Base-by-base conservation (phyloP, 2,888 invertebrate genomes). In the Acheta domesticus region DNA sequence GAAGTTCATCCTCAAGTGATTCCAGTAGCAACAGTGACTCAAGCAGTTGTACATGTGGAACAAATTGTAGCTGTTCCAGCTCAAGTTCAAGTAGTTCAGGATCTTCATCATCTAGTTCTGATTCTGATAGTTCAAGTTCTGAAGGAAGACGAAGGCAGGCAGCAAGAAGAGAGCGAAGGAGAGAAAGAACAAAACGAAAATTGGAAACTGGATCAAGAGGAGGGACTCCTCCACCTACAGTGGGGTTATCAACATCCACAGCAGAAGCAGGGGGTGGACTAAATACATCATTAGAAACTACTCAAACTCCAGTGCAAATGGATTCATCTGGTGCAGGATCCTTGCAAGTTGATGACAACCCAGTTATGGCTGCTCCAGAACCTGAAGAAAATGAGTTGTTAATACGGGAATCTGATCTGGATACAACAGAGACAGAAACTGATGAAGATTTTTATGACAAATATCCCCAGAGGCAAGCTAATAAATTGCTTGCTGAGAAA, bases 361-460 rank as follows among this genome's bases (percentile, higher is more conserved):
- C 19, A 86, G 86, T 84, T 84, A 87, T 84, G 84, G 80, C 49
- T 75, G 78, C 21, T 78, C 75, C 19, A 21, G 74, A 76, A 80
- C 77, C 48, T 77, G 88, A 89, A 83, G 88, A 89, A 83, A 85
- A 87, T 0, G 92, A 93, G 83, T 89, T 91, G 1, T 88, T 91
- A 1, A 91, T 95, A 81, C 89, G 91, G 62, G 96, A 96, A 87
- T 93, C 94, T 0, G 96, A 96, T 87, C 89, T 96, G 78, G 95
- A 95, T 83, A 96, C 96, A 0, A 92, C 93, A 20, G 93, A 95
- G 86, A 93, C 94, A 77, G 94, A 94, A 82, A 95, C 95, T 0
- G 95, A 95, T 86, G 95, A 95, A 87, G 95, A 95, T 83, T 95
- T 95, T 86, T 96, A 95, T 85, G 95, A 96, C 85, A 91, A 94